These are phyloP conservation scores for Tachysurus vachellii DNA, from an alignment of 2,113 vertebrate species.

Conservation along the genomic window DNA sequence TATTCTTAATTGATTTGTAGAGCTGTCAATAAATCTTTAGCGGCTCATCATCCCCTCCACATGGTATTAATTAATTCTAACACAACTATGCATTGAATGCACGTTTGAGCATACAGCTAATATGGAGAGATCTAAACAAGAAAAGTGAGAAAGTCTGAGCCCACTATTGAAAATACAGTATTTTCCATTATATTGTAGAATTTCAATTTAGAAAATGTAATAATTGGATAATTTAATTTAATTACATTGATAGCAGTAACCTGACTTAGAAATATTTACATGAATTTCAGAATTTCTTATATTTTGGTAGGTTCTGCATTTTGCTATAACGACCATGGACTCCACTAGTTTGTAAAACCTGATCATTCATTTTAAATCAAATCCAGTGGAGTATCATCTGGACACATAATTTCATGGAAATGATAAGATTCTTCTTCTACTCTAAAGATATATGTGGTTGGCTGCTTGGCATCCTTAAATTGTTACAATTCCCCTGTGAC, in stretches of 20 bases:
- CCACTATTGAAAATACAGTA: background rate
- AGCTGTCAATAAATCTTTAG: conserved; percentile 65
- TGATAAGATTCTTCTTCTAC: background rate
- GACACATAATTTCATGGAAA: background rate
- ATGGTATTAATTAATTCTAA: background rate
- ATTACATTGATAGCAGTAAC: background rate
- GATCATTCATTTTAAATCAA: background rate
- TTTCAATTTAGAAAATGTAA: background rate
- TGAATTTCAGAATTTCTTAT: background rate
- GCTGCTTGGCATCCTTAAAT: no score
- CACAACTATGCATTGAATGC: background rate
- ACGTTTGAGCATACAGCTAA: background rate
- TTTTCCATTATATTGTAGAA: background rate
- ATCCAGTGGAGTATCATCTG: background rate
- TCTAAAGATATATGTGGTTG: no score
- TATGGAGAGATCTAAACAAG: background rate
- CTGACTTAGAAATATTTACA: background rate
- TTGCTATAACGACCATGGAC: background rate
- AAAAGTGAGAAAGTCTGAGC: background rate
- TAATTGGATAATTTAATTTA: background rate
- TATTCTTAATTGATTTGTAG: conserved; percentile 59
- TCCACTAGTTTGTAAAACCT: background rate
- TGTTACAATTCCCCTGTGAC: no score
- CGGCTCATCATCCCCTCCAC: conserved; percentile 12
- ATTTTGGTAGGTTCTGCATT: background rate